Conservation (phyloP, 2,888 invertebrate species). For the Cotesia congregata region DNA sequence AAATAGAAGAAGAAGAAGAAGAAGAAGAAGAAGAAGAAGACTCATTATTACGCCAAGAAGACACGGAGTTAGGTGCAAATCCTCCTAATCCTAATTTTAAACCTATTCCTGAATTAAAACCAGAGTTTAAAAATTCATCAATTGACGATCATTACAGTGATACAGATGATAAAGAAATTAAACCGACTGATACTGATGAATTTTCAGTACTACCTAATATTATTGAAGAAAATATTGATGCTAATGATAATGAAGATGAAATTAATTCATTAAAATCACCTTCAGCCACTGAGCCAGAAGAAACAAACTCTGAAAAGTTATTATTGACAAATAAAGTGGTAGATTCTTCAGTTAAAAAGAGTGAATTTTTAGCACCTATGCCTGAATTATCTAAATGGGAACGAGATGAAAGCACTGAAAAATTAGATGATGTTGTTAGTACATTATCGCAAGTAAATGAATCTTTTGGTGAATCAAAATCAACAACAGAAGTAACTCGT, state of each 20-base stretch:
- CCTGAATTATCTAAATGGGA: constrained; percentile 94
- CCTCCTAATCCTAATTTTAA: constrained; percentile 67
- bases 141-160: constrained; percentile 67
- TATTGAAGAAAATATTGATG: constrained; percentile 60
- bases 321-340: background rate
- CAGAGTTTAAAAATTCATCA: constrained; percentile 54
- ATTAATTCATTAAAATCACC: background rate
- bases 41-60: constrained; percentile 46
- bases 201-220: constrained; percentile 57
- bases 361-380: constrained; percentile 79
- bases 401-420: constrained; percentile 73
- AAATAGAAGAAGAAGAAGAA: constrained; percentile 39
- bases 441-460: constrained; percentile 67
- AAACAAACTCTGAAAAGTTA: background rate
- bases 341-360: constrained; percentile 60
- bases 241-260: background rate
- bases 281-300: background rate
- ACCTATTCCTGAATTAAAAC: constrained; percentile 62
- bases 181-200: constrained; percentile 59
- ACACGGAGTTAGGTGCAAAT: constrained; percentile 61
- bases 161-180: constrained; percentile 64
- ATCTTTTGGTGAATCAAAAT: constrained; percentile 60
- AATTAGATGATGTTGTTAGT: constrained; percentile 68
- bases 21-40: constrained; percentile 27
- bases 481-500: constrained; percentile 80